Evolutionary conservation across 2,797 vertebrate species (phyloP).

Genomic region (Etheostoma perlongum): DNA sequence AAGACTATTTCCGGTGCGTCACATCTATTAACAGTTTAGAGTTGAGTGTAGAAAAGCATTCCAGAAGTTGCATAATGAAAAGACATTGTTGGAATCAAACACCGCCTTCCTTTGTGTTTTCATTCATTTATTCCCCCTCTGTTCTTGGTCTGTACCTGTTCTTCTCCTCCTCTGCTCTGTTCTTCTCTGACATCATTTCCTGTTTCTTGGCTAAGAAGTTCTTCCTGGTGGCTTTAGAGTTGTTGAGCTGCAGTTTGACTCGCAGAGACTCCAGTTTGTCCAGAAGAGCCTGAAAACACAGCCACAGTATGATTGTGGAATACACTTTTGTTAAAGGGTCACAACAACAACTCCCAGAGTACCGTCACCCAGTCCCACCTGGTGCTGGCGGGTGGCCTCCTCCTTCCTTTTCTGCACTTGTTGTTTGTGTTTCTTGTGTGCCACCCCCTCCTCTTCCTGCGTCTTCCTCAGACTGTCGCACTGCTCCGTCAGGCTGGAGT

Average conservation of each 20-base stretch:
- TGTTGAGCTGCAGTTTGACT: slow-evolving; percentile 80
- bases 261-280: slow-evolving; percentile 76
- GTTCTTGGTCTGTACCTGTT: slow-evolving; percentile 48
- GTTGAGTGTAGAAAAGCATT: too few species aligned
- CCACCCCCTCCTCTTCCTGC: slow-evolving; percentile 47
- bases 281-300: slow-evolving; percentile 60
- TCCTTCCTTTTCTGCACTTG: slow-evolving; percentile 65
- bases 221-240: slow-evolving; percentile 74
- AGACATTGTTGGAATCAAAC: too few species aligned
- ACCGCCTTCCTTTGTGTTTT: too few species aligned
- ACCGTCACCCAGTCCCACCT: slow-evolving; percentile 41
- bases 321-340: neutral
- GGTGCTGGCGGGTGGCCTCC: slow-evolving; percentile 61
- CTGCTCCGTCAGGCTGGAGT: slow-evolving; percentile 26
- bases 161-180: slow-evolving; percentile 63
- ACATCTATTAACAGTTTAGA: too few species aligned
- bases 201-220: slow-evolving; percentile 77
- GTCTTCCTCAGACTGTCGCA: slow-evolving; percentile 24
- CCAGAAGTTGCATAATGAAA: too few species aligned
- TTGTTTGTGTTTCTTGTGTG: slow-evolving; percentile 8
- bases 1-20: too few species aligned
- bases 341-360: too few species aligned
- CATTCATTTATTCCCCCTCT: neutral
- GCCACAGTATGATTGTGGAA: neutral
- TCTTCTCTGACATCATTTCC: slow-evolving; percentile 70